Conservation (phyloP, 2,888 invertebrate genomes). For the Therioaphis trifolii region DNA sequence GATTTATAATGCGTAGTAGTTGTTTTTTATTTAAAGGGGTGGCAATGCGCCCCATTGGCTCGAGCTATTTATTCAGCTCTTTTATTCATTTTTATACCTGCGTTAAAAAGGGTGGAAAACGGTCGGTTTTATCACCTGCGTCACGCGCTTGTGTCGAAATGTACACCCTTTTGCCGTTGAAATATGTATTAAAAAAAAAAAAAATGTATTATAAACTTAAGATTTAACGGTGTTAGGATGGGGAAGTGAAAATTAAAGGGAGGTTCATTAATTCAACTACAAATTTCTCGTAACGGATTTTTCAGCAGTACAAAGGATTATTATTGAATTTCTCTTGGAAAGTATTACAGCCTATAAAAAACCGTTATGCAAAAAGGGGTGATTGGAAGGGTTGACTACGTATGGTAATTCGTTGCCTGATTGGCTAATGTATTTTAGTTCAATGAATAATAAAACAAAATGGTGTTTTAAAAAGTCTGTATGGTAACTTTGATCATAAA, state of each 20-base stretch:
- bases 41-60: conserved; percentile 56
- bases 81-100: conserved; percentile 55
- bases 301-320: conserved; percentile 30
- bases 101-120: conserved; percentile 58
- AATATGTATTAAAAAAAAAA: conserved; percentile 59
- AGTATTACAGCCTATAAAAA: conserved; percentile 50
- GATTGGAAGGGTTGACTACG: conserved; percentile 46
- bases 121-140: conserved; percentile 60
- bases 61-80: conserved; percentile 62
- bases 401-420: conserved; percentile 56
- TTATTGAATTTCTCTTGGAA: neutral
- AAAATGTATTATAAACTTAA: conserved; percentile 40
- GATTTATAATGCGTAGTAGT: conserved; percentile 34
- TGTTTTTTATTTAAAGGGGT: conserved; percentile 51
- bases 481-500: neutral
- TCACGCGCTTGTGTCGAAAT: conserved; percentile 61
- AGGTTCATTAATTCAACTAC: conserved; percentile 48
- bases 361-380: conserved; percentile 62
- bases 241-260: conserved; percentile 48
- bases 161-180: conserved; percentile 50
- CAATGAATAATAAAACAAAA: conserved; percentile 39
- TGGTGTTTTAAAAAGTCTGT: conserved; percentile 21
- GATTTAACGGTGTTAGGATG: conserved; percentile 15
- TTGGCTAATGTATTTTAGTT: conserved; percentile 52
- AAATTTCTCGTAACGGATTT: conserved; percentile 57